Evolutionary conservation across 2,888 invertebrate species (phyloP).

Genomic region (Aleiodes alternator): DNA sequence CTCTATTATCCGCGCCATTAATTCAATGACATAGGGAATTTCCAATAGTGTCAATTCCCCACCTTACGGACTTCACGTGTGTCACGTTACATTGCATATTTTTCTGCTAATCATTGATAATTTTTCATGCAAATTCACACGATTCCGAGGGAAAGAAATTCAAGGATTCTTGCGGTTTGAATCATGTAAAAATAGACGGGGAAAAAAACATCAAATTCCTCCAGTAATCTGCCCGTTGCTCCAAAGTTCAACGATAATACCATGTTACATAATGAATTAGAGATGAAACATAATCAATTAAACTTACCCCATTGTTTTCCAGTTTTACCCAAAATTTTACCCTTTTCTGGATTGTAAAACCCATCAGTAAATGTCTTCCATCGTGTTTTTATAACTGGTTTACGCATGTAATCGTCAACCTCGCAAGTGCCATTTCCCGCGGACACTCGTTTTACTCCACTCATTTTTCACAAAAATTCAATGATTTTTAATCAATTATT

Average conservation of each 20-base stretch:
- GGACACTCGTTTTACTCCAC: slow-evolving; percentile 57
- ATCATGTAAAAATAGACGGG: not conserved
- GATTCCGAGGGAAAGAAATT: too few species aligned
- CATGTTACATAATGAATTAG: slow-evolving; percentile 1
- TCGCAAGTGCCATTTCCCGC: slow-evolving; percentile 61
- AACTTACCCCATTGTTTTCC: slow-evolving; percentile 82
- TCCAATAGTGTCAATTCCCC: too few species aligned
- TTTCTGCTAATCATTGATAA: too few species aligned
- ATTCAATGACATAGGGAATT: too few species aligned
- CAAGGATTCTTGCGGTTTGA: too few species aligned
- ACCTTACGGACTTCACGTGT: too few species aligned
- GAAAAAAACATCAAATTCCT: not conserved
- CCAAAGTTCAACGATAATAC: too few species aligned
- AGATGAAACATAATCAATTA: not conserved
- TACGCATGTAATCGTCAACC: slow-evolving; percentile 63
- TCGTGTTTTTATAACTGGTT: slow-evolving; percentile 61
- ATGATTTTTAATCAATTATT: slow-evolving; percentile 6
- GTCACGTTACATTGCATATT: too few species aligned
- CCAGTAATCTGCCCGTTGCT: not conserved
- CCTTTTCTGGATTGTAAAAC: slow-evolving; percentile 79
- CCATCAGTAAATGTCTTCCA: slow-evolving; percentile 67
- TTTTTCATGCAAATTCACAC: too few species aligned
- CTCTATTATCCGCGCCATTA: too few species aligned
- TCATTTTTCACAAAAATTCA: slow-evolving; percentile 56
- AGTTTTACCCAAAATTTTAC: slow-evolving; percentile 80